A percentile compares a stretch with the other conserved stretches of the same genome.
Conservation (phyloP, 2,113 vertebrate species). For the Corythornis madagascariensis region DNA sequence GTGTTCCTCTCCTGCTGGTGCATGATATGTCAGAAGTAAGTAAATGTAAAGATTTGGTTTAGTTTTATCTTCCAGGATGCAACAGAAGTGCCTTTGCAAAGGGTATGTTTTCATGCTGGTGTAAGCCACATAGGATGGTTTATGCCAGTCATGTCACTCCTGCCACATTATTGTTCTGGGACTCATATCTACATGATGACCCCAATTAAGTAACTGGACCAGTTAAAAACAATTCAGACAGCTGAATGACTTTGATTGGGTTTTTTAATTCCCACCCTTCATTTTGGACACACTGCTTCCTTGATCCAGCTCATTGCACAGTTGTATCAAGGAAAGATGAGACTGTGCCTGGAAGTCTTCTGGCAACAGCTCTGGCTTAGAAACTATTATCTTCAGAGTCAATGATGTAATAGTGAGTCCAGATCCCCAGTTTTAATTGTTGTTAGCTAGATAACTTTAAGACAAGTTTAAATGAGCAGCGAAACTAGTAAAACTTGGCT, state of each 20-base stretch:
- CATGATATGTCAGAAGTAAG: conserved; percentile 98
- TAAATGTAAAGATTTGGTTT: not conserved
- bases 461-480: not conserved
- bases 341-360: not conserved
- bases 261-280: not conserved
- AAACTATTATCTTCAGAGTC: not conserved
- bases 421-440: not conserved
- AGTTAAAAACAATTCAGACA: not conserved
- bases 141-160: not conserved
- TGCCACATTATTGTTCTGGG: not conserved
- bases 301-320: not conserved
- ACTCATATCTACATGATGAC: not conserved
- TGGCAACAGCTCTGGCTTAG: not conserved
- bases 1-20: conserved; percentile 91
- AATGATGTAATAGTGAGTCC: not conserved
- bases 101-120: not conserved
- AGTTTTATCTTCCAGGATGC: not conserved
- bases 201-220: not conserved
- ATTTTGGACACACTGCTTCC: not conserved
- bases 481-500: not conserved
- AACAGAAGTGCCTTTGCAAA: not conserved
- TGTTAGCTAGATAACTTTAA: not conserved
- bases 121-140: not conserved
- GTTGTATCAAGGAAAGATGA: not conserved
- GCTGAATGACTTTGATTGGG: not conserved